Conservation (phyloP, 2,113 vertebrate species). For the Suncus etruscus region DNA sequence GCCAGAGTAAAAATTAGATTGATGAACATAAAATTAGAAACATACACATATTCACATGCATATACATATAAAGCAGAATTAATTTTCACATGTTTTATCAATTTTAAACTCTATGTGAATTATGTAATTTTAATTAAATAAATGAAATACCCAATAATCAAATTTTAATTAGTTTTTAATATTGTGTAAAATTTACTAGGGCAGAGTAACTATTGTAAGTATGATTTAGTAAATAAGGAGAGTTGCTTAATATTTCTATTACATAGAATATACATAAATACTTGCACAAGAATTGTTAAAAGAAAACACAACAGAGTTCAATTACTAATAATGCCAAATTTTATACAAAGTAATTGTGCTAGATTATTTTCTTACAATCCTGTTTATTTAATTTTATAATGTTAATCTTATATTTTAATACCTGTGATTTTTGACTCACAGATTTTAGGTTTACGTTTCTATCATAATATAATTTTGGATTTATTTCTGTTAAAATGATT, state of each 20-base stretch:
- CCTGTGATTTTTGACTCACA: background rate
- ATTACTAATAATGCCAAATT: background rate
- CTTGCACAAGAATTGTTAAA: background rate
- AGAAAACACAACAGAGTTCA: background rate
- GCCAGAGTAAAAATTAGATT: too few species aligned
- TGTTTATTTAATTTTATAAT: background rate
- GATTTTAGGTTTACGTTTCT: background rate
- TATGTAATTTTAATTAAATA: too few species aligned
- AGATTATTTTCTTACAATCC: background rate
- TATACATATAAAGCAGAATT: too few species aligned
- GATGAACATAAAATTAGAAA: too few species aligned
- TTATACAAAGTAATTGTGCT: background rate
- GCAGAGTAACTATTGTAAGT: background rate
- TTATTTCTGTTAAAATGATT: background rate
- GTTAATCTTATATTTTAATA: background rate
- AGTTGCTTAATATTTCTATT: conserved; percentile 8
- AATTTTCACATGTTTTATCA: too few species aligned
- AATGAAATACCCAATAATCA: too few species aligned
- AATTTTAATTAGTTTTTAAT: background rate
- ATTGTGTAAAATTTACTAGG: background rate
- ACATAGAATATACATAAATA: too few species aligned
- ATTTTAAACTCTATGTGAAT: too few species aligned
- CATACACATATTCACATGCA: too few species aligned
- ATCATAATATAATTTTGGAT: background rate
- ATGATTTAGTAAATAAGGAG: background rate